A percentile compares a stretch with the other conserved stretches of the same genome.
phyloP scores from a whole-genome alignment of 2,797 vertebrate genomes.

The Taenioides sp. region DNA sequence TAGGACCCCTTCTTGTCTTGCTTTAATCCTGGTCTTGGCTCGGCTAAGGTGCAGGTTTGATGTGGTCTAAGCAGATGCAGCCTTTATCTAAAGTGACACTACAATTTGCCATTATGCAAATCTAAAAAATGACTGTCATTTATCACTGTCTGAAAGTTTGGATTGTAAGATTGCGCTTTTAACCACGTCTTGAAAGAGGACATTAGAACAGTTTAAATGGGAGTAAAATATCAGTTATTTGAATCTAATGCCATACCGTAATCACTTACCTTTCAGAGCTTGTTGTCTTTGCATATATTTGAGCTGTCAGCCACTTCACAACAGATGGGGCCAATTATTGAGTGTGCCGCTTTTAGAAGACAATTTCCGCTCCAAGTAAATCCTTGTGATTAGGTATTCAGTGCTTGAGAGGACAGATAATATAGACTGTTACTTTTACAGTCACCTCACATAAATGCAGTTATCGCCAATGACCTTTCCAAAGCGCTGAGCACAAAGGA shows the following conservation, averaged over 20 bases:
- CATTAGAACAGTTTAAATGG: constrained; percentile 1
- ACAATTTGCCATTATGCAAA: not conserved
- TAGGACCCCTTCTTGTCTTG: too few relatives aligned
- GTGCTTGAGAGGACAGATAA: constrained; percentile 2
- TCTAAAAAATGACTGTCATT: not conserved
- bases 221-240: not conserved
- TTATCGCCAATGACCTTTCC: constrained; percentile 9
- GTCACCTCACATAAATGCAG: constrained; percentile 4
- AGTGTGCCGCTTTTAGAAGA: constrained; percentile 10
- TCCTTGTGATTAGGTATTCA: not conserved
- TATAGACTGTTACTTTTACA: not conserved
- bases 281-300: constrained; percentile 11
- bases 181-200: constrained; percentile 13
- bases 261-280: constrained; percentile 2
- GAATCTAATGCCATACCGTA: not conserved
- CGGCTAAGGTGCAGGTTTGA: too few relatives aligned
- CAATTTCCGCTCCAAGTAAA: constrained; percentile 8
- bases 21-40: too few relatives aligned
- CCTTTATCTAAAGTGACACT: not conserved
- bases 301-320: constrained; percentile 24
- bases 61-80: not conserved
- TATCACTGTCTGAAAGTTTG: not conserved
- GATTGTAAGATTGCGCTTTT: not conserved
- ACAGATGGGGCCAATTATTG: not conserved
- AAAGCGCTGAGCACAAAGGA: constrained; percentile 1